Evolutionary conservation across 2,113 vertebrate species (phyloP).

Genomic region (Dipodomys merriami): DNA sequence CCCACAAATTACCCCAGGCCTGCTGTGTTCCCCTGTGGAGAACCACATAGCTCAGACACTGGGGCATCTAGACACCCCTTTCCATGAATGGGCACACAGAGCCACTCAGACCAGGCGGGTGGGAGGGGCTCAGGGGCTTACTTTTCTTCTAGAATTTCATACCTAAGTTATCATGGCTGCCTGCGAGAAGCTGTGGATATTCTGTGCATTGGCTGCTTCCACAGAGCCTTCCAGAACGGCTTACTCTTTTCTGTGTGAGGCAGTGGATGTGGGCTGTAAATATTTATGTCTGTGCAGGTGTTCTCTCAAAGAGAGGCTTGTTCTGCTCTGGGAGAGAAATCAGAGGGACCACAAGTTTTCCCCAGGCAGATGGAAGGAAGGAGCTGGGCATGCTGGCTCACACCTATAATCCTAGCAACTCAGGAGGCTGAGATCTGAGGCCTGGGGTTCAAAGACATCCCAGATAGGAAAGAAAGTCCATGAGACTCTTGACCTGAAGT

Average conservation of each 20-base stretch:
- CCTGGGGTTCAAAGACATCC: neutral
- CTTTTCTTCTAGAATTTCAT: slow-evolving; percentile 48
- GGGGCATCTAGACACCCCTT: no score
- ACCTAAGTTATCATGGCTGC: neutral
- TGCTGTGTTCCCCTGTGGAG: neutral
- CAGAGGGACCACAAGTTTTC: neutral
- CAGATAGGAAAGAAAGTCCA: no score
- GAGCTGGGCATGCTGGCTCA: neutral
- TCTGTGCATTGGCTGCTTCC: neutral
- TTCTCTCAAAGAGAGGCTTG: neutral
- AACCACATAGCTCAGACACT: neutral
- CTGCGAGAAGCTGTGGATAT: neutral
- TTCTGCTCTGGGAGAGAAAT: slow-evolving; percentile 28
- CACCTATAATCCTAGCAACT: neutral
- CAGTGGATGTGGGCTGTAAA: neutral
- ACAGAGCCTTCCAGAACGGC: no score
- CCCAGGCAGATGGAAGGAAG: neutral
- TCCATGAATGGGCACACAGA: fast-evolving
- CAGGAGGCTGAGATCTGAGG: neutral
- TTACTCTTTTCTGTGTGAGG: neutral
- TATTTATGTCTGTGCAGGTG: slow-evolving; percentile 48
- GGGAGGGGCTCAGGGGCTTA: neutral
- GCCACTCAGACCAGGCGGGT: neutral
- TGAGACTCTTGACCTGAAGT: no score
- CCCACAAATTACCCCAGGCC: fast-evolving